phyloP scores from a whole-genome alignment of 2,888 invertebrate species.

The Embidobia sp. region DNA sequence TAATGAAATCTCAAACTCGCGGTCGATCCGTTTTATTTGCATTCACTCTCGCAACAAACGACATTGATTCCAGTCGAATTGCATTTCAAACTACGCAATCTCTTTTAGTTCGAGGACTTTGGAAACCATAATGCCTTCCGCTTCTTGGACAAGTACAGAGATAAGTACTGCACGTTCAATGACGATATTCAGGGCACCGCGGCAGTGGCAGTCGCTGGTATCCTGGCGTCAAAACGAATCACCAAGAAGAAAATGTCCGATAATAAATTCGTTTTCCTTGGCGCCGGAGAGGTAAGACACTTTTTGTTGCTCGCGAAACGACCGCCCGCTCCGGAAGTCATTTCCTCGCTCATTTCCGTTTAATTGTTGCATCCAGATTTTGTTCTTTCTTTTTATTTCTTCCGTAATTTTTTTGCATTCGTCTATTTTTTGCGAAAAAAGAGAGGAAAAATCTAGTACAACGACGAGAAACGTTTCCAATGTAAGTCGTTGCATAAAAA shows the following conservation, averaged over 20 bases:
- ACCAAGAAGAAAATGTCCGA: conserved; percentile 92
- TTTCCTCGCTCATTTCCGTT: conserved; percentile 46
- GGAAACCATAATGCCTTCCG: conserved; percentile 98
- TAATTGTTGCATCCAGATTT: conserved; percentile 42
- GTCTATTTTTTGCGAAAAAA: too few species aligned
- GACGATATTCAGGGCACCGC: conserved; percentile 99
- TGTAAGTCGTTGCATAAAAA: too few species aligned
- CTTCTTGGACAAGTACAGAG: conserved; percentile 93
- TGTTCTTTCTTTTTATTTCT: conserved; percentile 7
- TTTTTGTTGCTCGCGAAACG: conserved; percentile 31
- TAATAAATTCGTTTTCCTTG: conserved; percentile 95
- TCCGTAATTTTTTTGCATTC: too few species aligned
- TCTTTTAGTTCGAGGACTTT: conserved; percentile 96
- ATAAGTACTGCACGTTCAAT: conserved; percentile 98
- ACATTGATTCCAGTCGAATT: conserved; percentile 37
- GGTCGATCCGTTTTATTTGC: conserved; percentile 32
- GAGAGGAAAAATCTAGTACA: too few species aligned
- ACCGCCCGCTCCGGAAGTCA: conserved; percentile 21
- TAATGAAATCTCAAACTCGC: conserved; percentile 2
- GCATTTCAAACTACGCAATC: conserved; percentile 41
- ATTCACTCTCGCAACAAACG: conserved; percentile 37
- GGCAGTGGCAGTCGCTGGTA: conserved; percentile 96
- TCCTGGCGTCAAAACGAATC: conserved; percentile 90
- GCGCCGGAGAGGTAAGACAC: conserved; percentile 87
- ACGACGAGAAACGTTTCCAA: too few species aligned